These are phyloP conservation scores for Platycercus adscitus DNA, from an alignment of 2,113 vertebrate species.

Conservation along the genomic window DNA sequence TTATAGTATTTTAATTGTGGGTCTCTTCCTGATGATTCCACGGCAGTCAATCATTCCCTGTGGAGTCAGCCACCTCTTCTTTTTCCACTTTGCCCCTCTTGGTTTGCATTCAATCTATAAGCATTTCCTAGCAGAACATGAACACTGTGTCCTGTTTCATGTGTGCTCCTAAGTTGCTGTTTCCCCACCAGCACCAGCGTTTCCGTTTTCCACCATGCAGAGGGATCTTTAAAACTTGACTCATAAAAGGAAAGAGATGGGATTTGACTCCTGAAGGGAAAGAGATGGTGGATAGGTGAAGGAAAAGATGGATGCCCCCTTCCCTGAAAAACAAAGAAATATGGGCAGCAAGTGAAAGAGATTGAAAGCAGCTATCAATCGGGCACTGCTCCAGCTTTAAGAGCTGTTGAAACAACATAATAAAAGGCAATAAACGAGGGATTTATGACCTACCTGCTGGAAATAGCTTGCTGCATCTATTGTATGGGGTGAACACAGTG, in stretches of 20 bases:
- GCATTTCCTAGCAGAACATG: not conserved
- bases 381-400: conserved; percentile 77
- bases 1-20: conserved; percentile 28
- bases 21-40: conserved; percentile 3
- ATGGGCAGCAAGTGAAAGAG: conserved; percentile 73
- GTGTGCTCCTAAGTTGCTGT: not conserved
- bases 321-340: conserved; percentile 68
- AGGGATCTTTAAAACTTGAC: conserved; percentile 61
- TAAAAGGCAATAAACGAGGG: conserved; percentile 80
- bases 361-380: conserved; percentile 79
- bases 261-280: conserved; percentile 65
- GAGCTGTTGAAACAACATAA: conserved; percentile 86
- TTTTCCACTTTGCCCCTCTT: not conserved
- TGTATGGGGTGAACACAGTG: not conserved
- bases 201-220: not conserved
- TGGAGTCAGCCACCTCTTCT: not conserved
- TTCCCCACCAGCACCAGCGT: conserved; percentile 4
- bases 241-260: conserved; percentile 45
- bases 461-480: conserved; percentile 58
- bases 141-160: not conserved
- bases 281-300: not conserved
- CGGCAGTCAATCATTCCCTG: not conserved
- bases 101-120: not conserved
- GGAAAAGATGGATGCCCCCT: conserved; percentile 32
- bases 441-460: conserved; percentile 74